Conservation (phyloP, 1,140 invertebrate genomes). For the Gyrodactylus salaris region DNA sequence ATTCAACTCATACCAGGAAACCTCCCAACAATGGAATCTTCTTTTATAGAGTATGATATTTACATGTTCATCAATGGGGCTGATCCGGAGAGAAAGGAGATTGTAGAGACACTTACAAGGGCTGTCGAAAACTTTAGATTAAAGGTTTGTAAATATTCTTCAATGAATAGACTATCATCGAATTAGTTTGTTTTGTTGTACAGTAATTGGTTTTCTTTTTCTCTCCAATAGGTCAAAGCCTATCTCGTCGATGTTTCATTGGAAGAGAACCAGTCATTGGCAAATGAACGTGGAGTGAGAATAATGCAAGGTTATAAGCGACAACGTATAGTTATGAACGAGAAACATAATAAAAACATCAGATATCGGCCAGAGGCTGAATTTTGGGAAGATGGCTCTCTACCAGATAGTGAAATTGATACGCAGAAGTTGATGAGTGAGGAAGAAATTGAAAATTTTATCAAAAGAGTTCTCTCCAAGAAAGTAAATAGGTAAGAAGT, state of each 20-base stretch:
- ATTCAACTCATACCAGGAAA: background rate
- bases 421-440: background rate
- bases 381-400: background rate
- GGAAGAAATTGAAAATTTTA: background rate
- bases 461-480: background rate
- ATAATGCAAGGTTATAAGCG: background rate
- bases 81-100: background rate
- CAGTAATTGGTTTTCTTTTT: no score
- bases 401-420: background rate
- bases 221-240: background rate
- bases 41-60: background rate
- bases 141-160: background rate
- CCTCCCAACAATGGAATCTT: background rate
- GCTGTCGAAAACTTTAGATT: background rate
- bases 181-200: no score
- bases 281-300: background rate
- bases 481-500: no score
- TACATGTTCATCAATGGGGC: background rate
- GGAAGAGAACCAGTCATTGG: background rate
- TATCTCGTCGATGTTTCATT: background rate
- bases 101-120: background rate
- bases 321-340: background rate
- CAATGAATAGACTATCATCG: no score
- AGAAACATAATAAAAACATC: background rate
- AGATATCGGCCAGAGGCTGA: background rate